Evolutionary conservation across 2,113 vertebrate genomes (phyloP), one percentile per base, ranked within the genome.

Genomic region (Hiodon alosoides): DNA sequence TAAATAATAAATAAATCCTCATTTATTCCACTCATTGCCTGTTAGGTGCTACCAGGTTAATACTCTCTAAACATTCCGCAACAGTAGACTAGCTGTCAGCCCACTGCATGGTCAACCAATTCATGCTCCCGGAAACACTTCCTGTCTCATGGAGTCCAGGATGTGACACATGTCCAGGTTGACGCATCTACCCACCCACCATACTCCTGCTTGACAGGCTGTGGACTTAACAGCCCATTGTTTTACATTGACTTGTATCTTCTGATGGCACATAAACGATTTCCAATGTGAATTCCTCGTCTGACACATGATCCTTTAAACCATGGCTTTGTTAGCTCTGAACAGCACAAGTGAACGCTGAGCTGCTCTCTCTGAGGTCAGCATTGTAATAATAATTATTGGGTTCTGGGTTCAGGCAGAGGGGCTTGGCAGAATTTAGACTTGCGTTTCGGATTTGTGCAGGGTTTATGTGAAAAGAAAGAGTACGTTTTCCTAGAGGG

Each of bases 161-260:
- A n/a, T 57, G 62, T 67, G 72, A 74, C 65, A 67, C 73, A 67
- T 57, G 5, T 65, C 11, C 48, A 54, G 53, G 67, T 53, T 67
- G 52, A 57, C 62, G 58, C 65, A 73, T 73, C 61, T 48, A 54
- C 53, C 60, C 62, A 67, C 62, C 73, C 62, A 74, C 73, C 16
- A 8, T 4, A 4, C 5, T 13, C 73, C 73, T 67, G 73, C 46
- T 67, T 66, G 3, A 54, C 73, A 52, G 4, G 60, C 61, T 53
- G 72, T 53, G 61, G 50, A 5, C 17, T 65, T 66, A 65, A 14
- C 59, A 17, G 54, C 31, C 54, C 51, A 52, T 53, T 48, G 5
- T 14, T 13, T 71, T 59, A 11, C 7, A 59, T 31, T 8, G 55
- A 4, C 10, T 71, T 48, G 50, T 48, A 47, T 71, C 17, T 59